Evolutionary conservation across 2,888 invertebrate species (phyloP), one percentile per base, ranked within the genome.

Genomic region (Orthosia incerta): DNA sequence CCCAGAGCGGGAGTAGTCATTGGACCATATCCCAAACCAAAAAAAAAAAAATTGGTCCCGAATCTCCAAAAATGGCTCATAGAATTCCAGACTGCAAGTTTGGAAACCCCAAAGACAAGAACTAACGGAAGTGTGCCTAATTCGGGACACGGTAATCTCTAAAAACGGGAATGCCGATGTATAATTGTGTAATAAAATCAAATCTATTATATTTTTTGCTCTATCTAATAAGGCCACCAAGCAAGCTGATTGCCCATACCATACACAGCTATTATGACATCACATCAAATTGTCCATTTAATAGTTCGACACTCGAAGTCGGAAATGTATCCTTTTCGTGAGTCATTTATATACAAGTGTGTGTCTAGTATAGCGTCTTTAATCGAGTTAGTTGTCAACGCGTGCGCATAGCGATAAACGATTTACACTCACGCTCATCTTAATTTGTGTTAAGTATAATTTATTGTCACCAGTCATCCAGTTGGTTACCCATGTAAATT

Each of bases 341-440:
- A 64, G 50, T 71, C 72, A 59, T 63, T 9, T 18, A 26, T 16
- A n/a, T 53, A 23, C 23, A 50, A 15, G 3, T 57, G 60, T 18
- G 26, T 11, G 71, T 9, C 60, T 9, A 20, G 77, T 12, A 55
- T 12, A 26, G 31, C 39, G 18, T 67, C n/a, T 31, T 18, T 67
- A 77, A 80, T 82, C 60, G 48, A 81, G 53, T 66, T 53, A 72
- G 31, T 45, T 57, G 56, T 73, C 78, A 62, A 76, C 55, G 56
- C 48, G 61, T 55, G 46, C 53, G 60, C 82, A 31, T 23, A 65
- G 13, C 57, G 45, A 74, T 67, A 67, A 74, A 68, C 46, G 67
- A 64, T 78, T 69, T 39, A 74, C 67, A 78, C 78, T 74, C 67
- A 71, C 66, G 53, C 66, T 48, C 72, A 66, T 72, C 70, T 31